Percentiles rank a stretch among this genome's conserved stretches.
Conservation (phyloP, 2,113 vertebrate species). For the Equus quagga region DNA sequence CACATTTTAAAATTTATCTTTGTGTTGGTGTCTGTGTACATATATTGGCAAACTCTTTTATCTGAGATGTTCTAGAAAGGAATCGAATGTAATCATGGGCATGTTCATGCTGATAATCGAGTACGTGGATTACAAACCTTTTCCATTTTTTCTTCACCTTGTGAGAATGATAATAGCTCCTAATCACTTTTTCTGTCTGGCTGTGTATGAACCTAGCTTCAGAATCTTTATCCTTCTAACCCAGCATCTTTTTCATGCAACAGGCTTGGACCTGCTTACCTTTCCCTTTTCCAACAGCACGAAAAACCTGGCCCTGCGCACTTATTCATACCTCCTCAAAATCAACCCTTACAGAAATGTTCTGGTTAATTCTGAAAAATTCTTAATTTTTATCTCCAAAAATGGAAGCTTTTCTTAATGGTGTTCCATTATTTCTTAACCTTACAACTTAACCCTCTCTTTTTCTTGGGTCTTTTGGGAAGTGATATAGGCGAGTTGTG, state of each 20-base stretch:
- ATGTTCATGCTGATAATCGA: slow-evolving; percentile 60
- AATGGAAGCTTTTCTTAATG: slow-evolving; percentile 26
- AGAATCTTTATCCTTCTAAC: not conserved
- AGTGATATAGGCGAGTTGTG: not conserved
- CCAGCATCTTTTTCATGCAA: not conserved
- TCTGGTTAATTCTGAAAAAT: not conserved
- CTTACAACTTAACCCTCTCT: slow-evolving; percentile 42
- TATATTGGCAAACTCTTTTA: slow-evolving; percentile 43
- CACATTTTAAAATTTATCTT: slow-evolving; percentile 19
- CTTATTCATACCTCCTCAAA: not conserved
- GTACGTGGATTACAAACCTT: slow-evolving; percentile 65
- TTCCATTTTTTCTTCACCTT: slow-evolving; percentile 72
- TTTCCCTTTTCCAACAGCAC: not conserved
- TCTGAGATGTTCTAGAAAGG: slow-evolving; percentile 68
- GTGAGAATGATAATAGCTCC: slow-evolving; percentile 50
- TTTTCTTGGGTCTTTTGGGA: slow-evolving; percentile 50
- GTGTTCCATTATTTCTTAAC: not conserved
- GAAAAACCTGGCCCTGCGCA: not conserved
- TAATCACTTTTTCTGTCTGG: slow-evolving; percentile 68
- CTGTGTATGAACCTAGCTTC: slow-evolving; percentile 64
- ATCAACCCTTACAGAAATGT: not conserved
- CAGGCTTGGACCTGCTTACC: not conserved
- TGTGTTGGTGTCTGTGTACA: slow-evolving; percentile 4
- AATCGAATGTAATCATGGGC: slow-evolving; percentile 63
- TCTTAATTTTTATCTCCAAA: not conserved